phyloP scores from a whole-genome alignment of 1,140 invertebrate species.

The Megalonaias nervosa region DNA sequence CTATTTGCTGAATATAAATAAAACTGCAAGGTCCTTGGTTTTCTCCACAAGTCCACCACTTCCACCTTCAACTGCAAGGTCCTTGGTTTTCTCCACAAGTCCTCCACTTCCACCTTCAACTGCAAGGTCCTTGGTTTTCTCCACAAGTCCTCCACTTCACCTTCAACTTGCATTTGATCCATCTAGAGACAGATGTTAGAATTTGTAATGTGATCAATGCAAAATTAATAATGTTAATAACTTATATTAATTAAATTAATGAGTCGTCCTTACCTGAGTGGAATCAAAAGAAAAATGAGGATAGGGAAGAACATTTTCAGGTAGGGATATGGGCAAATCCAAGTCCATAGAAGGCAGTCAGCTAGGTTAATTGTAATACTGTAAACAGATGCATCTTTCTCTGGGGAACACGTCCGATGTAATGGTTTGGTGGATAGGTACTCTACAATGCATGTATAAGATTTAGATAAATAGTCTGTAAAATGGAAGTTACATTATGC shows the following conservation, averaged over 20 bases:
- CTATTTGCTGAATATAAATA: no score
- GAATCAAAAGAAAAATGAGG: slow-evolving; percentile 77
- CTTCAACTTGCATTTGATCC: no score
- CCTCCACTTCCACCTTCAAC: neutral
- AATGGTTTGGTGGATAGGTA: slow-evolving; percentile 81
- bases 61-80: neutral
- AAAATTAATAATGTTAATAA: no score
- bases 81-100: neutral
- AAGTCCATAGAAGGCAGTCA: slow-evolving; percentile 77
- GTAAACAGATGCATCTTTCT: slow-evolving; percentile 80
- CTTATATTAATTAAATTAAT: slow-evolving; percentile 1
- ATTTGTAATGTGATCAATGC: no score
- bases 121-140: no score
- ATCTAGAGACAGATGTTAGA: neutral
- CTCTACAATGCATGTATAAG: slow-evolving; percentile 69
- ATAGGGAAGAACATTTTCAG: slow-evolving; percentile 81
- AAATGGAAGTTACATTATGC: no score
- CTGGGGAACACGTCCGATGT: slow-evolving; percentile 79
- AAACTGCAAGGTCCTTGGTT: neutral
- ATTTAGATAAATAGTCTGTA: no score
- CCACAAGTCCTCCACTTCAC: neutral
- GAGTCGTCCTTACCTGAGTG: slow-evolving; percentile 74
- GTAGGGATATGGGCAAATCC: slow-evolving; percentile 77
- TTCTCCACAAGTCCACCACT: neutral
- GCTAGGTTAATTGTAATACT: slow-evolving; percentile 76